phyloP scores from a whole-genome alignment of 1,140 invertebrate genomes.

The Scaptodrosophila lebanonensis region DNA sequence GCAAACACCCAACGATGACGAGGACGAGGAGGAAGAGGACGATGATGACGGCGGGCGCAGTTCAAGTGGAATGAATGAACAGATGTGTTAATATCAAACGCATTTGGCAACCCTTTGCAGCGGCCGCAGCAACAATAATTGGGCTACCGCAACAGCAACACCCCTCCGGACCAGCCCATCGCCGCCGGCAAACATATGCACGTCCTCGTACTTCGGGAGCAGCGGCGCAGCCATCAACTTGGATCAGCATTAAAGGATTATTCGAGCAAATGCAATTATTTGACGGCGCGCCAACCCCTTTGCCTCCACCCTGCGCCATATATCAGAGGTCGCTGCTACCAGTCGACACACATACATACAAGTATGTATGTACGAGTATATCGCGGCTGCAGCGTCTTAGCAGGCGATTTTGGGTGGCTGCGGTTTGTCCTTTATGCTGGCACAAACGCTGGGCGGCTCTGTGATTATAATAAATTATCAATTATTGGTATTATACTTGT shows the following conservation, averaged over 20 bases:
- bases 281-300: constrained; percentile 53
- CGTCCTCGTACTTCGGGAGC: constrained; percentile 6
- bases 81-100: constrained; percentile 77
- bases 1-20: constrained; percentile 31
- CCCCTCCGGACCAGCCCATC: constrained; percentile 26
- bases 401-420: constrained; percentile 11
- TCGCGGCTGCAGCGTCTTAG: constrained; percentile 18
- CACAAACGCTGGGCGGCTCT: too few relatives aligned
- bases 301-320: neutral
- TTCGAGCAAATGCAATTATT: constrained; percentile 76
- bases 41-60: constrained; percentile 31
- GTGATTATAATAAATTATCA: constrained; percentile 76
- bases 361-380: too few relatives aligned
- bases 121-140: constrained; percentile 58
- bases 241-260: constrained; percentile 77
- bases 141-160: constrained; percentile 69
- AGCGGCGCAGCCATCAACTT: constrained; percentile 51
- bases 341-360: too few relatives aligned
- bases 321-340: neutral
- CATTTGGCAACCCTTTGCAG: constrained; percentile 66
- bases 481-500: constrained; percentile 72
- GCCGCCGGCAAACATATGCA: constrained; percentile 43
- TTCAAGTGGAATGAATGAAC: constrained; percentile 76
- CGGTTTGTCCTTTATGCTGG: constrained; percentile 5
- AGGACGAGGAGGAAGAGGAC: constrained; percentile 3